Percentiles rank a stretch among this genome's conserved stretches.
These are phyloP conservation scores for Drosophila anomalata DNA, from an alignment of 2,888 invertebrate species.

Conservation along the genomic window DNA sequence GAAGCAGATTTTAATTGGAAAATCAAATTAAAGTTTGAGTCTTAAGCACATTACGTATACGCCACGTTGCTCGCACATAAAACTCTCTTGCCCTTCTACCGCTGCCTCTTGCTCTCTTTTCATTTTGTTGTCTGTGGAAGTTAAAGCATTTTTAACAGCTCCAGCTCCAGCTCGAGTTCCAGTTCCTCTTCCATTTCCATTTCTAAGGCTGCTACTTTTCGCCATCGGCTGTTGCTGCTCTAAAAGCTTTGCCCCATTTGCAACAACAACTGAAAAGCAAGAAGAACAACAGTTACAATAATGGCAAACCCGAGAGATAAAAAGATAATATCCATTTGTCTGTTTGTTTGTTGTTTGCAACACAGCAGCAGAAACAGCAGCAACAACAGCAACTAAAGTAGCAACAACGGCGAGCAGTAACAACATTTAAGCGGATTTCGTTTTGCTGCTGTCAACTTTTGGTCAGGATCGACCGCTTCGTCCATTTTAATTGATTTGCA, in stretches of 20 bases:
- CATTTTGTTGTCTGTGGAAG: constrained; percentile 31
- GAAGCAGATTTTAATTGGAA: constrained; percentile 46
- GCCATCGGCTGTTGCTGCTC: constrained; percentile 50
- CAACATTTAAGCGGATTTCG: constrained; percentile 71
- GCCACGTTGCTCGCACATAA: constrained; percentile 44
- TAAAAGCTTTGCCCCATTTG: constrained; percentile 69
- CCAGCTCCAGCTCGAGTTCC: background rate
- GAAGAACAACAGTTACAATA: constrained; percentile 46
- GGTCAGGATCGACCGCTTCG: constrained; percentile 53
- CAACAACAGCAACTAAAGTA: constrained; percentile 28
- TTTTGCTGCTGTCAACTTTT: constrained; percentile 70
- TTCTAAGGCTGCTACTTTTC: constrained; percentile 27
- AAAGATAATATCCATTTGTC: constrained; percentile 76
- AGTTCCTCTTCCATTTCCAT: background rate
- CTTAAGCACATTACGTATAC: constrained; percentile 61
- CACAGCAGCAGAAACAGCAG: constrained; percentile 9
- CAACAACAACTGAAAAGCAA: constrained; percentile 47
- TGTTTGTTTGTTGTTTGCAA: constrained; percentile 55
- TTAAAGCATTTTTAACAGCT: constrained; percentile 49
- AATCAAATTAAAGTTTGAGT: constrained; percentile 64
- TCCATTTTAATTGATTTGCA: constrained; percentile 75
- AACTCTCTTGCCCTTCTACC: constrained; percentile 17
- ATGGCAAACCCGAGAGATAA: constrained; percentile 65
- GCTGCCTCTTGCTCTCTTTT: background rate
- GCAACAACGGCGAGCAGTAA: constrained; percentile 16